phyloP scores from a whole-genome alignment of 2,113 vertebrate species.

The Anarrhichthys ocellatus region DNA sequence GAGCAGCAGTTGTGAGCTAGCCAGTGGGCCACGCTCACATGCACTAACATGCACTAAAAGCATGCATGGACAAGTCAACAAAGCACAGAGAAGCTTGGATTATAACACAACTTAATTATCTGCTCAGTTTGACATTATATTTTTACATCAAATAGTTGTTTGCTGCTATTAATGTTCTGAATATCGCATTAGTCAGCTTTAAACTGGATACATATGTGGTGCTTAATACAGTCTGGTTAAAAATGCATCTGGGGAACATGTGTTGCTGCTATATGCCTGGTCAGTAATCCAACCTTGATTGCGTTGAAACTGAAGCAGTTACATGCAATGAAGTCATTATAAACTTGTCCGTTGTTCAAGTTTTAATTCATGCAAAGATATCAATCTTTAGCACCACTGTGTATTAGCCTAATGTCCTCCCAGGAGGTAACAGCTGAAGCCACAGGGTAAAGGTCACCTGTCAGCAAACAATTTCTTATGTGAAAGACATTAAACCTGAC shows the following conservation, averaged over 20 bases:
- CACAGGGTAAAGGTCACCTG: not conserved
- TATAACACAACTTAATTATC: too few relatives aligned
- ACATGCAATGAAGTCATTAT: not conserved
- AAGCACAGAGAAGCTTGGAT: not conserved
- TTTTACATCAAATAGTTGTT: not conserved
- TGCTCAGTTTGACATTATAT: too few relatives aligned
- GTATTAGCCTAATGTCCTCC: not conserved
- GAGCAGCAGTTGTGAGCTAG: not conserved
- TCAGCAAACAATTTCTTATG: not conserved
- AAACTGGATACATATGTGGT: not conserved
- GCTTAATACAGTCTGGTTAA: not conserved
- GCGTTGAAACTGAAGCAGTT: not conserved
- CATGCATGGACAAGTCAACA: not conserved
- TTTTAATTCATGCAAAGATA: not conserved
- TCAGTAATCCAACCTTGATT: not conserved
- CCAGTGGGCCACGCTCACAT: not conserved
- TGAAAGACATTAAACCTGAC: conserved; percentile 18
- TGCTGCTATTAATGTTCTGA: not conserved
- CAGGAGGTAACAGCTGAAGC: not conserved
- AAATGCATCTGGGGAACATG: not conserved
- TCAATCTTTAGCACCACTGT: not conserved
- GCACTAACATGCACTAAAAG: not conserved
- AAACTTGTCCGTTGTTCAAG: not conserved
- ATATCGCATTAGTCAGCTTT: not conserved
- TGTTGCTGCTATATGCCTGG: not conserved